A percentile compares a stretch with the other conserved stretches of the same genome.
Conservation (phyloP, 2,888 invertebrate species). For the Boloria selene region DNA sequence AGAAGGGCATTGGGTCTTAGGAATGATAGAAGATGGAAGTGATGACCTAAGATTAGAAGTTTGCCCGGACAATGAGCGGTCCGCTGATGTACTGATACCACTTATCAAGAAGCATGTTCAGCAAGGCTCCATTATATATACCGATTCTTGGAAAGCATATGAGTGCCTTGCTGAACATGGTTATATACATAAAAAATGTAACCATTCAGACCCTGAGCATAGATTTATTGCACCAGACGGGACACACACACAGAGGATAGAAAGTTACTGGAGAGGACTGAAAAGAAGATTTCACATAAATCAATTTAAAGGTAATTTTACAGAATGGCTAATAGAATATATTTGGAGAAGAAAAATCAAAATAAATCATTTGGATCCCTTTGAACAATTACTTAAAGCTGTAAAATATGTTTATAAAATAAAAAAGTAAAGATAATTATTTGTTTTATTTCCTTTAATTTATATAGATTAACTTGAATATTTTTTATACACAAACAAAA, state of each 20-base stretch:
- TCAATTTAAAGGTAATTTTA: not conserved
- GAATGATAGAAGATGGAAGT: constrained; percentile 42
- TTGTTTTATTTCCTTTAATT: no score
- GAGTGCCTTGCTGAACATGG: not conserved
- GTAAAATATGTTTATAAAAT: constrained; percentile 1
- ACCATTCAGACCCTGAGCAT: not conserved
- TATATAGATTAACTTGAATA: no score
- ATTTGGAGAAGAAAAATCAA: not conserved
- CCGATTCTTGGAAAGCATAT: constrained; percentile 38
- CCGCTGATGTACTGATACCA: constrained; percentile 42
- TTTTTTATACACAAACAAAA: no score
- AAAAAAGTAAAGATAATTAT: no score
- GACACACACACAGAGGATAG: not conserved
- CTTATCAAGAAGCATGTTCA: constrained; percentile 44
- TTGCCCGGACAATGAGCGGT: constrained; percentile 43
- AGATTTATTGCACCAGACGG: not conserved
- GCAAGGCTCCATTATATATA: constrained; percentile 40
- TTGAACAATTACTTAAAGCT: constrained; percentile 1
- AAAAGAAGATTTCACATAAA: not conserved
- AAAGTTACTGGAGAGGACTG: not conserved
- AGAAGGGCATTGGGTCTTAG: constrained; percentile 40
- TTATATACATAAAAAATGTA: not conserved
- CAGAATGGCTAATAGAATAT: not conserved
- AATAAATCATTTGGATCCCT: constrained; percentile 11
- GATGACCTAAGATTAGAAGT: constrained; percentile 46